Base-by-base conservation (phyloP, 2,113 vertebrate species). In the Ageneiosus marmoratus region DNA sequence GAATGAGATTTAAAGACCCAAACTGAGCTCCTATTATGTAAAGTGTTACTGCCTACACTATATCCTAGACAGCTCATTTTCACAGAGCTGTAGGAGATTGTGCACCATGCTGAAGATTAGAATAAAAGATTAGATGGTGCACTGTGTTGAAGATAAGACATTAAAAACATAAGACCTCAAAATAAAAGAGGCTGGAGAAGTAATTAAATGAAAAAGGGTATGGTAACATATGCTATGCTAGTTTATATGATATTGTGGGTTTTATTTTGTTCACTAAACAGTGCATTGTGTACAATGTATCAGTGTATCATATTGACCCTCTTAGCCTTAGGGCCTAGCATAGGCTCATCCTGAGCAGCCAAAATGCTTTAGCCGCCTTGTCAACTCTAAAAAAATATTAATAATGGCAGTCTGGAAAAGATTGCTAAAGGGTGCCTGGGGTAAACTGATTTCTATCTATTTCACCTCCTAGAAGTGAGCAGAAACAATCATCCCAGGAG, bases 401-500 rank as follows among this genome's bases (percentile, higher is more conserved):
- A 67, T 74, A 81, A 81, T 58, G 16, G 53, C 48, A 58, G 27
- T 60, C 69, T 74, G 55, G 56, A 5, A 50, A 20, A 74, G 24
- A 82, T 50, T 5, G 32, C 69, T 82, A 11, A 2, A 7, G 34
- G 29, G 24, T 60, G 56, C 50, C 10, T 32, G 24, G 8, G 15
- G 44, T 73, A 56, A 73, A 46, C 51, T 67, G 24, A 16, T 55
- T 77, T 77, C 46, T 63, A 53, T 77, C 73, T 29, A 53, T 70
- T 41, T 7, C 29, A 53, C 16, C 46, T 67, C 3, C 48, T 6
- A 63, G 41, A 67, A 51, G 7, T 51, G 10, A 77, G 48, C 22
- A 60, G 20, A 27, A 50, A 83, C 24, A 60, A 51, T 34, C 80
- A 63, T 63, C 69, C 18, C 37, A n/a, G 13, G n/a, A 63, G 15